A percentile compares a stretch with the other conserved stretches of the same genome.
These are phyloP conservation scores for Apodemia arnacis DNA, from an alignment of 2,888 invertebrate genomes.

Conservation along the genomic window DNA sequence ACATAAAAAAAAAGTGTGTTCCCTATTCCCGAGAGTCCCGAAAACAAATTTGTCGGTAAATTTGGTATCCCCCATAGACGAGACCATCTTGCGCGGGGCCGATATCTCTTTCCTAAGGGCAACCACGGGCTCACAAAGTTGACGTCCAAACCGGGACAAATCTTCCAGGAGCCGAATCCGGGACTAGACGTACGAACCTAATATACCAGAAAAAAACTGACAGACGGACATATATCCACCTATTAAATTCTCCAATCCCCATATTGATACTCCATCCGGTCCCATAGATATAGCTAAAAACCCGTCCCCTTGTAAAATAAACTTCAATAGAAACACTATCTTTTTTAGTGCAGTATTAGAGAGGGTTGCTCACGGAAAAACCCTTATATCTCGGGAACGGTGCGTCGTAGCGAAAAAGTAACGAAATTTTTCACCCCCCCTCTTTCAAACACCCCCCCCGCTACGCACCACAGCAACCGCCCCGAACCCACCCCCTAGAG, in stretches of 20 bases:
- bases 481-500: neutral
- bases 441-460: conserved; percentile 5
- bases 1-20: neutral
- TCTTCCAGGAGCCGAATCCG: neutral
- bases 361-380: neutral
- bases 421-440: neutral
- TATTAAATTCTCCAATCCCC: neutral
- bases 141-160: neutral
- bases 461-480: neutral
- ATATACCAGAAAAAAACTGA: neutral
- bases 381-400: neutral
- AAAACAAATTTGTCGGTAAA: neutral
- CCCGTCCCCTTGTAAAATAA: neutral
- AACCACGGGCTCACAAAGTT: neutral
- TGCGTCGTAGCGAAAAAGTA: neutral
- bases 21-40: neutral
- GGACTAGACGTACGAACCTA: neutral
- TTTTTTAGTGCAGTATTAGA: neutral
- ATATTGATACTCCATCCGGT: neutral
- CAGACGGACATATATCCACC: neutral
- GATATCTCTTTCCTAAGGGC: conserved; percentile 8
- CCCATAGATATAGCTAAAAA: neutral
- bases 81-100: neutral
- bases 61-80: neutral
- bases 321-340: too few species aligned